Evolutionary conservation across 2,888 invertebrate genomes (phyloP).

Genomic region (Agriopis marginaria): DNA sequence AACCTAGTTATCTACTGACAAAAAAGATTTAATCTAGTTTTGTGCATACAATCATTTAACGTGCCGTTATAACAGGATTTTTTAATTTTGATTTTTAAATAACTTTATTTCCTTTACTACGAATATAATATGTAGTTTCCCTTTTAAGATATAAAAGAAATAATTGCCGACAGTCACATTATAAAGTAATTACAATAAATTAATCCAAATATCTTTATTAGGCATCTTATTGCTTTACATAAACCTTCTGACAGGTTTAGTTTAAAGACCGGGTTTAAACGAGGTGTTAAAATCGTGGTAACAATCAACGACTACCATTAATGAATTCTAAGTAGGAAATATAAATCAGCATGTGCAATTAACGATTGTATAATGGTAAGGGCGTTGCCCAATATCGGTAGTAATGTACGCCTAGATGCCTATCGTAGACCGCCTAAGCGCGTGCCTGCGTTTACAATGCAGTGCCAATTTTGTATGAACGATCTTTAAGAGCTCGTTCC

Average conservation of each 20-base stretch:
- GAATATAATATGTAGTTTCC: not conserved
- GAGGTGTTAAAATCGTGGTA: slow-evolving; percentile 42
- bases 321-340: slow-evolving; percentile 61
- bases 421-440: slow-evolving; percentile 64
- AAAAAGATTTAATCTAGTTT: no score
- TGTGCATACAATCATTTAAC: no score
- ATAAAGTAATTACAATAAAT: slow-evolving; percentile 18
- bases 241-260: slow-evolving; percentile 8
- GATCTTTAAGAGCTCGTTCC: no score
- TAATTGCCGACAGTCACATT: slow-evolving; percentile 14
- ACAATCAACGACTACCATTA: slow-evolving; percentile 39
- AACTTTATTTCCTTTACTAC: not conserved
- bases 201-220: slow-evolving; percentile 26
- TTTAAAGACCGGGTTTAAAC: slow-evolving; percentile 22
- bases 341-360: slow-evolving; percentile 70
- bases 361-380: slow-evolving; percentile 70
- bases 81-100: not conserved
- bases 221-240: slow-evolving; percentile 21
- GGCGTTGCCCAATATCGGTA: slow-evolving; percentile 67
- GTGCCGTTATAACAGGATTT: no score
- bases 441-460: not conserved
- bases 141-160: not conserved
- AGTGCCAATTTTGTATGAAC: not conserved
- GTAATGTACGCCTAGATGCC: slow-evolving; percentile 76
- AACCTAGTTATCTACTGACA: no score